Conservation (phyloP, 2,888 invertebrate genomes). For the Syrista parreyssii region DNA sequence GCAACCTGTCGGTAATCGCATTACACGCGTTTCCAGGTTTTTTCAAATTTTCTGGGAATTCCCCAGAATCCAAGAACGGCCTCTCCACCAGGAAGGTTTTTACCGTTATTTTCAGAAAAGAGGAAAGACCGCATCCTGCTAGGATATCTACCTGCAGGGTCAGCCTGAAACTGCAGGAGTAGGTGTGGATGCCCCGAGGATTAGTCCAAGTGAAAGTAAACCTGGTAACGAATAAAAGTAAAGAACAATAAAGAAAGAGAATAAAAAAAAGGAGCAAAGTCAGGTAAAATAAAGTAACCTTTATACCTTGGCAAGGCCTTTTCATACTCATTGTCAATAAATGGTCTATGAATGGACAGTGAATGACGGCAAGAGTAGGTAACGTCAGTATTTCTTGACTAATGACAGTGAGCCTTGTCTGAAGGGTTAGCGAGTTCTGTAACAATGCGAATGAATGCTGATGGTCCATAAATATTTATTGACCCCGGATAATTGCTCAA, state of each 20-base stretch:
- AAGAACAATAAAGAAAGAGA: background rate
- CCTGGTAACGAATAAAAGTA: background rate
- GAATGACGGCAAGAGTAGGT: background rate
- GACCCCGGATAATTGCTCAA: conserved; percentile 4
- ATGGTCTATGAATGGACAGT: background rate
- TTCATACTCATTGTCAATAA: background rate
- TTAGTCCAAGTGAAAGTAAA: background rate
- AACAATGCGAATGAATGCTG: conserved; percentile 7
- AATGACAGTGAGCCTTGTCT: background rate
- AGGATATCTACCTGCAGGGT: background rate
- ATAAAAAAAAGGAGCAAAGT: background rate
- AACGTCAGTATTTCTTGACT: background rate
- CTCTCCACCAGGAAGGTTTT: background rate
- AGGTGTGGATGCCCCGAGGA: background rate
- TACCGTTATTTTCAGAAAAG: background rate
- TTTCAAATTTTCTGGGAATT: background rate
- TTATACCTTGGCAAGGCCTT: background rate
- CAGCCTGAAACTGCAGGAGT: background rate
- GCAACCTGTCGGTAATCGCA: background rate
- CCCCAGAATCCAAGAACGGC: background rate
- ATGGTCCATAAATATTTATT: conserved; percentile 15
- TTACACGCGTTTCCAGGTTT: background rate
- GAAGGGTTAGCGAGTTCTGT: background rate
- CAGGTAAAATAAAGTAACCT: background rate
- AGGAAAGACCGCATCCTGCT: background rate